Evolutionary conservation across 2,113 vertebrate species (phyloP).

Genomic region (Pseudois nayaur): DNA sequence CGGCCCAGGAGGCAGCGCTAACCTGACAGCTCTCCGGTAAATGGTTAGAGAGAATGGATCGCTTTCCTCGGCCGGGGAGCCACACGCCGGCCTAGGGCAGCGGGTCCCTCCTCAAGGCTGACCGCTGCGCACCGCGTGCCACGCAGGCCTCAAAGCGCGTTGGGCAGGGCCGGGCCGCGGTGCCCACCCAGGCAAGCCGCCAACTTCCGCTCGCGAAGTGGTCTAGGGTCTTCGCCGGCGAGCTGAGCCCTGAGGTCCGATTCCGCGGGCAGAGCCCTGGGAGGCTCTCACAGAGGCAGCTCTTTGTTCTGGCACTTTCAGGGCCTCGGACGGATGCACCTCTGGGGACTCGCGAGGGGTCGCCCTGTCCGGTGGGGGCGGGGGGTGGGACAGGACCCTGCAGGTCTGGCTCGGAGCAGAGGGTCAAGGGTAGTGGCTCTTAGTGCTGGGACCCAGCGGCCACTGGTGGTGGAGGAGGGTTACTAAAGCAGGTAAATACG

Average conservation of each 20-base stretch:
- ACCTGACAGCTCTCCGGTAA: conserved; percentile 20
- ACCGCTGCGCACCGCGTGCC: background rate
- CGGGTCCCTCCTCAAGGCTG: background rate
- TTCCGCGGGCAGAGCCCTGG: background rate
- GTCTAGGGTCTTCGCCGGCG: background rate
- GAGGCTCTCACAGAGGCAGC: background rate
- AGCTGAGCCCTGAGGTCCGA: background rate
- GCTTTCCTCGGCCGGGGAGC: background rate
- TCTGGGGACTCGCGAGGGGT: background rate
- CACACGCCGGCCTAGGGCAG: background rate
- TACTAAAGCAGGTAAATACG: background rate
- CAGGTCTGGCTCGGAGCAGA: background rate
- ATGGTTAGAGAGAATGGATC: conserved; percentile 39
- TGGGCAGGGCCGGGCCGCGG: background rate
- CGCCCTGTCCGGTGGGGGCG: background rate
- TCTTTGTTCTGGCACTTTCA: conserved; percentile 49
- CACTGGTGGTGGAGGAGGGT: background rate
- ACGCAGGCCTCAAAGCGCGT: background rate
- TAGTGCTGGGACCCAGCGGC: background rate
- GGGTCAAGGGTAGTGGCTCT: accelerated
- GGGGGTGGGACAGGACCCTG: background rate
- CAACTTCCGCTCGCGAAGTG: background rate
- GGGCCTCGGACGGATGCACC: background rate
- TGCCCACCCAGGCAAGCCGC: background rate
- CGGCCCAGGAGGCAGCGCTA: background rate